A percentile compares a stretch with the other conserved stretches of the same genome.
phyloP scores from a whole-genome alignment of 2,888 invertebrate species.

The Iselma pallidipennis region DNA sequence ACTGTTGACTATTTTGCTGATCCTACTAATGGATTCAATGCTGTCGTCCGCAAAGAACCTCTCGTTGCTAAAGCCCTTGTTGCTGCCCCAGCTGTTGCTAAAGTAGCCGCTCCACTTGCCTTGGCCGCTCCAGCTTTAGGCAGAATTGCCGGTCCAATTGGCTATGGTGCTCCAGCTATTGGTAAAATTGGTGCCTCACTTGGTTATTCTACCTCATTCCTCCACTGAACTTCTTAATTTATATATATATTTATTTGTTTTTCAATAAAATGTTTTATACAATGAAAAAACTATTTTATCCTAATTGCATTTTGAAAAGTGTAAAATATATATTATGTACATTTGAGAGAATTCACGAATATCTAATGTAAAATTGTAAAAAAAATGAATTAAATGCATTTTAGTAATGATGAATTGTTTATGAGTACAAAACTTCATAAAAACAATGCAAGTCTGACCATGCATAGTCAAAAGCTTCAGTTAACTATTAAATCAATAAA shows the following conservation, averaged over 20 bases:
- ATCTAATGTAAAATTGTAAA: too few relatives aligned
- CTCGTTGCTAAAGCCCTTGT: conserved; percentile 51
- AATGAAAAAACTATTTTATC: neutral
- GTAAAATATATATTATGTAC: too few relatives aligned
- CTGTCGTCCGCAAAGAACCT: conserved; percentile 60
- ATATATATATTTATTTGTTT: conserved; percentile 4
- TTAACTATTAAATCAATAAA: too few relatives aligned
- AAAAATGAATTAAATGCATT: too few relatives aligned
- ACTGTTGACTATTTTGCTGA: conserved; percentile 53
- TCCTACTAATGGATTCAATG: conserved; percentile 60
- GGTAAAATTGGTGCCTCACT: conserved; percentile 44
- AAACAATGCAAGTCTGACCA: too few relatives aligned
- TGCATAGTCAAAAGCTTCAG: too few relatives aligned
- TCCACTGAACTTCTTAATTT: conserved; percentile 19
- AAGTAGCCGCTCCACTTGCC: conserved; percentile 23
- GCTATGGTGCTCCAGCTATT: conserved; percentile 35
- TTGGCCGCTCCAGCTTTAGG: conserved; percentile 28
- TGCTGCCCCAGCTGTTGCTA: conserved; percentile 27
- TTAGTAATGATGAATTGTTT: too few relatives aligned
- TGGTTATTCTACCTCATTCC: conserved; percentile 32
- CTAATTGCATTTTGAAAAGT: too few relatives aligned
- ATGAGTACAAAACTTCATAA: too few relatives aligned
- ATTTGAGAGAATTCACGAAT: too few relatives aligned
- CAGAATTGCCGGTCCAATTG: conserved; percentile 37
- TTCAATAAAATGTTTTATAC: neutral